phyloP scores from a whole-genome alignment of 2,113 vertebrate species.

The Sinocyclocheilus rhinocerous region DNA sequence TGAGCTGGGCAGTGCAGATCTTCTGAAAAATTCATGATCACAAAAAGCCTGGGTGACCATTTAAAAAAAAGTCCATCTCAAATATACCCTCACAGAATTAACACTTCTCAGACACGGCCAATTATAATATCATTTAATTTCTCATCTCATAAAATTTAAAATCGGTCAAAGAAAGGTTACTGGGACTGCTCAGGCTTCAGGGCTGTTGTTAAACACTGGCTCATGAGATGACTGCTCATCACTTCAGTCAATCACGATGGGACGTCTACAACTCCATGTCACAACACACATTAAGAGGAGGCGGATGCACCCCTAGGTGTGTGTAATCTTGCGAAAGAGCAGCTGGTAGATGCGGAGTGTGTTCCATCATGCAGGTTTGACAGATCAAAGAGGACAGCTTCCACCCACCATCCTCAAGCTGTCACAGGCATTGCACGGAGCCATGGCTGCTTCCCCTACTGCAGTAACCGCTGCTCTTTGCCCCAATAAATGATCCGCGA shows the following conservation, averaged over 20 bases:
- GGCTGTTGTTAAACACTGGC: constrained; percentile 12
- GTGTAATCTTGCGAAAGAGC: constrained; percentile 35
- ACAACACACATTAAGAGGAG: not conserved
- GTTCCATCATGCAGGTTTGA: constrained; percentile 34
- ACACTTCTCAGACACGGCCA: not conserved
- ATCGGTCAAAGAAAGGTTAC: not conserved
- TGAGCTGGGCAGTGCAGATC: not conserved
- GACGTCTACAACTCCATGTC: constrained; percentile 34
- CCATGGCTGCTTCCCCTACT: constrained; percentile 20
- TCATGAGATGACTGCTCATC: constrained; percentile 26
- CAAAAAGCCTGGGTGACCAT: not conserved
- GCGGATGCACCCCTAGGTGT: not conserved
- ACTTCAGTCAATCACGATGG: constrained; percentile 31
- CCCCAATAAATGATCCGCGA: constrained; percentile 42
- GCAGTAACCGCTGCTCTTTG: constrained; percentile 41
- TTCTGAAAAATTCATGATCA: not conserved
- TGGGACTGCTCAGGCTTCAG: not conserved
- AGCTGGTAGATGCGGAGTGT: not conserved
- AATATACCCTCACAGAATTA: constrained; percentile 7
- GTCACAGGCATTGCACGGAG: constrained; percentile 29
- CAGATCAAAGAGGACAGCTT: constrained; percentile 39
- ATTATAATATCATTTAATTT: constrained; percentile 17
- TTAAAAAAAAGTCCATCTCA: not conserved
- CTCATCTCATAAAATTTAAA: not conserved
- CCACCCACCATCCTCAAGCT: constrained; percentile 37